Evolutionary conservation across 2,797 vertebrate genomes (phyloP).

Genomic region (Cynodonichthys magdalenae): DNA sequence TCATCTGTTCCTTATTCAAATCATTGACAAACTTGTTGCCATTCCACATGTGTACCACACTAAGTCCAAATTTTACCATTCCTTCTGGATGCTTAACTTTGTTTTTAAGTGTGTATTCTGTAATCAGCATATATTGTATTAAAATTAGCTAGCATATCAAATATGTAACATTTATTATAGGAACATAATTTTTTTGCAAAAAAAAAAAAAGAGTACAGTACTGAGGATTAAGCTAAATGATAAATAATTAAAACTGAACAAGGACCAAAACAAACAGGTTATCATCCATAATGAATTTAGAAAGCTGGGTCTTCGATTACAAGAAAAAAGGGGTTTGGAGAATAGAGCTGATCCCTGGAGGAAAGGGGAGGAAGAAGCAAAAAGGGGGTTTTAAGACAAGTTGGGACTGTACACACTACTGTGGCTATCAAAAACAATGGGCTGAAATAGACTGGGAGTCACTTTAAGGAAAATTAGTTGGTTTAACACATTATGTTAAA

Average conservation of each 20-base stretch:
- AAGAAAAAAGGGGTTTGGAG: constrained; percentile 44
- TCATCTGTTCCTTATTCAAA: too few relatives aligned
- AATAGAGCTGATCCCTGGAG: constrained; percentile 60
- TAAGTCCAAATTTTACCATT: too few relatives aligned
- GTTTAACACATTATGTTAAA: constrained; percentile 16
- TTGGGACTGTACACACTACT: constrained; percentile 83
- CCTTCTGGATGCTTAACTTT: too few relatives aligned
- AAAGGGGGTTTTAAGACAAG: constrained; percentile 49
- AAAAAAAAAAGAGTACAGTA: constrained; percentile 63
- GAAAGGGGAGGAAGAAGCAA: constrained; percentile 54
- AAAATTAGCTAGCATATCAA: constrained; percentile 33
- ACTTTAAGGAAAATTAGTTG: background rate
- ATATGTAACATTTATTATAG: constrained; percentile 29
- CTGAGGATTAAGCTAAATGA: constrained; percentile 46
- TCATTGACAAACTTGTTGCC: too few relatives aligned
- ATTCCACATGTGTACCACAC: too few relatives aligned
- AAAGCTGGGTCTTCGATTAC: constrained; percentile 58
- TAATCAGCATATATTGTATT: constrained; percentile 26
- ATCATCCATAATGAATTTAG: constrained; percentile 79
- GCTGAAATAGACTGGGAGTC: constrained; percentile 19
- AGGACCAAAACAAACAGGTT: constrained; percentile 78
- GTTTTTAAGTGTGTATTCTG: constrained; percentile 22
- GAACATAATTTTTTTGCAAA: constrained; percentile 1
- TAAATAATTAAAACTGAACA: constrained; percentile 55
- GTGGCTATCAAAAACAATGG: constrained; percentile 72